phyloP scores from a whole-genome alignment of 2,113 vertebrate genomes.

The Ageneiosus marmoratus region DNA sequence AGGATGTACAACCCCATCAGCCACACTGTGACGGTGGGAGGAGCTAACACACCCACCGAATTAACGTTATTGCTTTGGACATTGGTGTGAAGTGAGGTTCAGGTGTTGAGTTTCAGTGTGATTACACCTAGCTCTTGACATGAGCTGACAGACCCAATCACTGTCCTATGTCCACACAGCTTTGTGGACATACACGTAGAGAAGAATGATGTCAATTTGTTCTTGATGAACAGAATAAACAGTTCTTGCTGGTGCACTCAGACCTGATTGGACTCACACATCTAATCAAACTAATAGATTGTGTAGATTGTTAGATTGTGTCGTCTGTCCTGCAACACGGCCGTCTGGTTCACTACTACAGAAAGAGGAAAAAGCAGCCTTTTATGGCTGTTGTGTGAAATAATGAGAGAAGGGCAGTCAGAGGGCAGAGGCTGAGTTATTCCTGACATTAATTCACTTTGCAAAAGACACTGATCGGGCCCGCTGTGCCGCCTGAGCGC shows the following conservation, averaged over 20 bases:
- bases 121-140: too few relatives aligned
- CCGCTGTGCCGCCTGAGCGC: slow-evolving; percentile 33
- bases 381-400: slow-evolving; percentile 4
- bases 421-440: slow-evolving; percentile 36
- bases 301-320: background rate
- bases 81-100: too few relatives aligned
- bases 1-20: too few relatives aligned
- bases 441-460: slow-evolving; percentile 58
- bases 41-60: too few relatives aligned
- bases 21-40: too few relatives aligned
- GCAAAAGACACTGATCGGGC: slow-evolving; percentile 48
- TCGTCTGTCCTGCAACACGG: background rate
- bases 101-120: too few relatives aligned
- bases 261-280: background rate
- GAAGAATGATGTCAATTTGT: background rate
- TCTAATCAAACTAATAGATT: background rate
- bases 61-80: too few relatives aligned
- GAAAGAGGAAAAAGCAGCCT: background rate
- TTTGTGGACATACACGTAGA: background rate
- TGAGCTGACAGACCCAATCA: background rate
- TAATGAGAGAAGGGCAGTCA: slow-evolving; percentile 2
- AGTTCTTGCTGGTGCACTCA: slow-evolving; percentile 3
- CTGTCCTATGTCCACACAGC: background rate
- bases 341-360: background rate
- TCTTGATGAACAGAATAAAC: background rate